Evolutionary conservation across 1,140 invertebrate genomes (phyloP), one percentile per base, ranked within the genome.

Genomic region (Drosophila kohkoa): DNA sequence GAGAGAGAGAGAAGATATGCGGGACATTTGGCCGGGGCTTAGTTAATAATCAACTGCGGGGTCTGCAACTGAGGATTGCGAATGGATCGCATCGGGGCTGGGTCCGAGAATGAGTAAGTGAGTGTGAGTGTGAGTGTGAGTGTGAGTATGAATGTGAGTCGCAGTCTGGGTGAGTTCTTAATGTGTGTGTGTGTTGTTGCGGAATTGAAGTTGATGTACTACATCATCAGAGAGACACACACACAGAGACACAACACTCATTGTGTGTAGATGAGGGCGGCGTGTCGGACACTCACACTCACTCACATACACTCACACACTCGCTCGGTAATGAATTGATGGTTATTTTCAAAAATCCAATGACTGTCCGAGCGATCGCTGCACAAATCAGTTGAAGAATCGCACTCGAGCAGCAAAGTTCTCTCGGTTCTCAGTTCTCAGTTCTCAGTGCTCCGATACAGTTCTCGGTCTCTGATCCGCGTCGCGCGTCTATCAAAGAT

Each of bases 321-420:
- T 67, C 43, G 52, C 52, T 60, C 51, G 28, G 85, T 75, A 81
- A 81, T 88, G 85, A 88, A 83, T 87, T 88, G 85, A 89, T 88
- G 85, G 85, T 89, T 89, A 88, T 88, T 89, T 90, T 89, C 85
- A 89, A 89, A 89, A 89, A 89, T 89, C 86, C 85, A 91, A 91
- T 87, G 77, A 91, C 90, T 91, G 86, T 89, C 86, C 90, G 90
- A 73, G 85, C 81, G 90, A 91, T 88, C 86, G 75, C 60, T 77
- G 75, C 83, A 77, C 76, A 90, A 91, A 91, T 91, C 90, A 91
- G 90, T 91, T 80, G 79, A 76, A 77, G 87, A 88, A 81, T 90
- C 81, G 90, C 90, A 85, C 82, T 90, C 90, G 81, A 88, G 77
- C 86, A 62, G 75, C 81, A 76, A 91, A 59, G 85, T 91, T 85